Percentiles rank a stretch among this genome's conserved stretches.
phyloP scores from a whole-genome alignment of 2,113 vertebrate genomes.

The Tympanuchus pallidicinctus region DNA sequence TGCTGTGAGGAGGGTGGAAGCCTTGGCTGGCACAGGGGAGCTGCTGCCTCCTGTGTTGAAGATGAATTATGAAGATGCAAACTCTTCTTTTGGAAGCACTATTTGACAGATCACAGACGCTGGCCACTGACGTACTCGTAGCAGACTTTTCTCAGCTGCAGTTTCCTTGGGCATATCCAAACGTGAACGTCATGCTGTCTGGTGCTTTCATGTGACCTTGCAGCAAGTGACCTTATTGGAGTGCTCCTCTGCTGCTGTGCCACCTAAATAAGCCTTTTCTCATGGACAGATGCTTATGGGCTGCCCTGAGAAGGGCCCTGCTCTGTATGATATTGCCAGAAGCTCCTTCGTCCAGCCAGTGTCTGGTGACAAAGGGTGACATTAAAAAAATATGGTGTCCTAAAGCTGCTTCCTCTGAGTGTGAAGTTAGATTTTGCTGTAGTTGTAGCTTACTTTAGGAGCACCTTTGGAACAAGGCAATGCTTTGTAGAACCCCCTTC shows the following conservation, averaged over 20 bases:
- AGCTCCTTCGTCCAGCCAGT: neutral
- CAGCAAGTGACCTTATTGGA: conserved; percentile 17
- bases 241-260: conserved; percentile 19
- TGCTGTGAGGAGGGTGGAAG: neutral
- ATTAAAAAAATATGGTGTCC: neutral
- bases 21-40: neutral
- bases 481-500: neutral
- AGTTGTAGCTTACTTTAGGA: neutral
- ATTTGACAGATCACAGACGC: neutral
- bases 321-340: neutral
- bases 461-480: neutral
- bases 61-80: neutral
- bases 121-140: neutral
- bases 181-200: conserved; percentile 65
- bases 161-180: conserved; percentile 28
- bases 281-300: neutral
- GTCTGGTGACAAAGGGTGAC: neutral
- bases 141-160: neutral
- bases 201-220: conserved; percentile 56
- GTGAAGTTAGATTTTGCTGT: neutral
- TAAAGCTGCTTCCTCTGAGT: neutral
- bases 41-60: neutral
- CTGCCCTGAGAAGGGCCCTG: neutral
- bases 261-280: conserved; percentile 29
- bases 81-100: neutral